A percentile compares a stretch with the other conserved stretches of the same genome.
These are phyloP conservation scores for Cosmia pyralina DNA, from an alignment of 2,888 invertebrate genomes.

Conservation along the genomic window DNA sequence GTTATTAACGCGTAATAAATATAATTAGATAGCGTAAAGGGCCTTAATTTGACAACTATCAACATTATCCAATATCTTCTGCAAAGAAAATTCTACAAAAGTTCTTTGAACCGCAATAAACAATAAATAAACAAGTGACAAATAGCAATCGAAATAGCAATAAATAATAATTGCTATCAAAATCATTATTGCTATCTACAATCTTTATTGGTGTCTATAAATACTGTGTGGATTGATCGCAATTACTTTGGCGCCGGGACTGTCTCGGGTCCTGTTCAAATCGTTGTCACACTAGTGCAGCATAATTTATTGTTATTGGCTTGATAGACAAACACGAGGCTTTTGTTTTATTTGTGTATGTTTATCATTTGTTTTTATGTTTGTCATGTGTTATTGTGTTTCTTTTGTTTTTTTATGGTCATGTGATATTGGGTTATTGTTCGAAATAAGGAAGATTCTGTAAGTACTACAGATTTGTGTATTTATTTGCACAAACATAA, in stretches of 20 bases:
- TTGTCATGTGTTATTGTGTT: conserved; percentile 11
- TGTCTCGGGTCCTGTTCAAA: conserved; percentile 34
- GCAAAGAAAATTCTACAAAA: neutral
- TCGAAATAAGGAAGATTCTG: neutral
- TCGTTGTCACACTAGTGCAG: conserved; percentile 36
- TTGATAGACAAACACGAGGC: conserved; percentile 48
- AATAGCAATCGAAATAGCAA: conserved; percentile 58
- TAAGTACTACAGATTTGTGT: neutral
- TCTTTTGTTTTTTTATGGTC: conserved; percentile 11
- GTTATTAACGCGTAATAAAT: neutral
- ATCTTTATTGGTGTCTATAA: conserved; percentile 65
- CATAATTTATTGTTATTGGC: conserved; percentile 49
- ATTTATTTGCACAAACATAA: neutral
- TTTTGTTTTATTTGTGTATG: conserved; percentile 26
- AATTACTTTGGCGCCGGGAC: conserved; percentile 64
- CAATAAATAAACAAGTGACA: conserved; percentile 44
- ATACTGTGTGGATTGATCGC: conserved; percentile 60
- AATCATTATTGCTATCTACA: conserved; percentile 63
- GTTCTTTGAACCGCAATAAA: conserved; percentile 46
- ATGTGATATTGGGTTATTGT: conserved; percentile 24
- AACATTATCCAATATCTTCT: neutral
- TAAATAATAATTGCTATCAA: conserved; percentile 66
- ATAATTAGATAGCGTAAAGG: neutral
- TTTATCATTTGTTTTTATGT: conserved; percentile 41
- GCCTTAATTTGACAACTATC: neutral